Percentiles rank a stretch among this genome's conserved stretches.
phyloP scores from a whole-genome alignment of 2,888 invertebrate species.

The Philaethria dido region DNA sequence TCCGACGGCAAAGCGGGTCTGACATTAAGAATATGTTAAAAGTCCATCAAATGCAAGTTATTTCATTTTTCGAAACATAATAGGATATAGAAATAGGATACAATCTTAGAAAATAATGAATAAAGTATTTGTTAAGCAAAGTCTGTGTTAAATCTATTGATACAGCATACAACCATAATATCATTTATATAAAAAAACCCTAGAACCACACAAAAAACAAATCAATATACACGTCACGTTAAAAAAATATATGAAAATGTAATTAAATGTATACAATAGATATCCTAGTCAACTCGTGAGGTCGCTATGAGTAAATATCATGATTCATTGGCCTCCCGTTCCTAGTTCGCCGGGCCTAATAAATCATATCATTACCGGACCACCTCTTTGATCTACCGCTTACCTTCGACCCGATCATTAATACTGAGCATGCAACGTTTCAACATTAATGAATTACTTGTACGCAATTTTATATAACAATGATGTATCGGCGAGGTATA shows the following conservation, averaged over 20 bases:
- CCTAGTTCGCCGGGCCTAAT: constrained; percentile 39
- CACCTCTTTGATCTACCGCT: constrained; percentile 73
- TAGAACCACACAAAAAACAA: no score
- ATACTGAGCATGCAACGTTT: constrained; percentile 60
- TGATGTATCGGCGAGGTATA: constrained; percentile 29
- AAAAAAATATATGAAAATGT: constrained; percentile 6
- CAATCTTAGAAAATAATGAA: no score
- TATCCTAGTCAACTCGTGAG: constrained; percentile 49
- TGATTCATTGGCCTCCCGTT: constrained; percentile 54
- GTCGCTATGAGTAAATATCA: constrained; percentile 56
- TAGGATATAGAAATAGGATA: no score
- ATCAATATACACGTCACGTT: not conserved
- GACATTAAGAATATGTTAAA: no score
- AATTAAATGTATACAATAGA: constrained; percentile 22
- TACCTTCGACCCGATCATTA: constrained; percentile 78
- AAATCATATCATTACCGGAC: constrained; percentile 52
- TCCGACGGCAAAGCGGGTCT: no score
- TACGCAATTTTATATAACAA: constrained; percentile 39
- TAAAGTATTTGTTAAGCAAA: no score
- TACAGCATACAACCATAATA: no score
- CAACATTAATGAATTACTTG: constrained; percentile 69
- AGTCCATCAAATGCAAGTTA: no score
- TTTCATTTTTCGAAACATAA: no score
- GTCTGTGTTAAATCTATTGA: no score
- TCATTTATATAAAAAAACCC: no score